phyloP scores from a whole-genome alignment of 2,797 vertebrate species.

The Dryobates pubescens region DNA sequence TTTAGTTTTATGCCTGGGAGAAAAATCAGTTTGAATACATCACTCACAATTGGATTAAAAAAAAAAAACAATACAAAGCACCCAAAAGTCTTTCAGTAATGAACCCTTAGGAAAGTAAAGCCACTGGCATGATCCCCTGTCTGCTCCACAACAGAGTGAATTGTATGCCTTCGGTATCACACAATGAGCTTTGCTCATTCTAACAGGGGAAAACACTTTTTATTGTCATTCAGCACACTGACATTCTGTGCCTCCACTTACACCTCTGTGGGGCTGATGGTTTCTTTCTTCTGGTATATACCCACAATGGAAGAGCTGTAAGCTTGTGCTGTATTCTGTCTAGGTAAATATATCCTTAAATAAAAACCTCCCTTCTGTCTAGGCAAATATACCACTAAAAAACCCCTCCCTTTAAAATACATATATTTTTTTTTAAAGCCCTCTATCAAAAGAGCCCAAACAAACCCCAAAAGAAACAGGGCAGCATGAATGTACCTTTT shows the following conservation, averaged over 20 bases:
- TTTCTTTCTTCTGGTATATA: background rate
- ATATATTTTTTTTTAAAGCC: no score
- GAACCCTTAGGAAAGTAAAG: background rate
- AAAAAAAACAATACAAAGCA: background rate
- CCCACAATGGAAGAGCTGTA: background rate
- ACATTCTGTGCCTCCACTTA: background rate
- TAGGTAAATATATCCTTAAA: background rate
- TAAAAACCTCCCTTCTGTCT: background rate
- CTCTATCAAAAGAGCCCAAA: background rate
- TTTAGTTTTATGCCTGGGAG: background rate
- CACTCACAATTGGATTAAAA: background rate
- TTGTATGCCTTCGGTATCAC: background rate
- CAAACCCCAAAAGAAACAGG: background rate
- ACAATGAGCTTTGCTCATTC: background rate
- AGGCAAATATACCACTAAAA: no score
- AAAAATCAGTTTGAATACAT: background rate
- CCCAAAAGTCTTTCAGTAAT: background rate
- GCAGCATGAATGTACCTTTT: background rate
- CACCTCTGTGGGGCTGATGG: background rate
- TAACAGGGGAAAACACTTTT: rapidly evolving
- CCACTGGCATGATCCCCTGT: background rate
- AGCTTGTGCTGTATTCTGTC: background rate
- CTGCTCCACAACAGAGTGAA: background rate
- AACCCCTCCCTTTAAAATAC: background rate
- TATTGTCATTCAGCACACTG: background rate